Conservation (phyloP, 1,140 invertebrate genomes). For the Steinernema khuongi region DNA sequence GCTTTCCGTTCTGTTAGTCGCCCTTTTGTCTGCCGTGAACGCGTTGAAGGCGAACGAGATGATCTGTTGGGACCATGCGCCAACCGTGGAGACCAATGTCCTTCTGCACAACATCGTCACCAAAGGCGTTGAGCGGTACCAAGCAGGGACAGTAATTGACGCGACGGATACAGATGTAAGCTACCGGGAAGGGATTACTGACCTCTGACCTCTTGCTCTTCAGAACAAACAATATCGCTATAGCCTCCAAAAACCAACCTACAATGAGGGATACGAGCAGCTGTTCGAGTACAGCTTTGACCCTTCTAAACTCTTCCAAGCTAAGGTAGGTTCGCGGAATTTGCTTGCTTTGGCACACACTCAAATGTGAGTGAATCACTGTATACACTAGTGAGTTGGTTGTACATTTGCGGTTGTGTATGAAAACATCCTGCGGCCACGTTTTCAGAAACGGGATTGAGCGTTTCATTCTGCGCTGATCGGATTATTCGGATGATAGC, state of each 20-base stretch:
- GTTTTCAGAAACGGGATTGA: not conserved
- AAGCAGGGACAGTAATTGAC: not conserved
- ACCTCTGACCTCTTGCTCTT: not conserved
- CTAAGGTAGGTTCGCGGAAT: too few species aligned
- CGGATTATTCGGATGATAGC: not conserved
- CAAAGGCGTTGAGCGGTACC: not conserved
- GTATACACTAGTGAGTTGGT: too few species aligned
- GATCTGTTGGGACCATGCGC: constrained; percentile 3
- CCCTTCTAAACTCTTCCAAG: not conserved
- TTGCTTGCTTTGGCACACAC: too few species aligned
- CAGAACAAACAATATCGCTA: not conserved
- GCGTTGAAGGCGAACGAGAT: not conserved
- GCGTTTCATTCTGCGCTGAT: not conserved
- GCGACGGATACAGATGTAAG: not conserved
- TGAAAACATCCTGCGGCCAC: not conserved
- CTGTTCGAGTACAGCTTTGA: not conserved
- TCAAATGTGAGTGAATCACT: not conserved
- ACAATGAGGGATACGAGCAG: not conserved
- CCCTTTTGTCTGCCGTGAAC: not conserved
- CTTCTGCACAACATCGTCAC: not conserved
- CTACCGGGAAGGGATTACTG: not conserved
- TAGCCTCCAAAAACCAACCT: not conserved
- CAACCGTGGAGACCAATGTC: not conserved
- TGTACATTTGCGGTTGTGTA: too few species aligned
- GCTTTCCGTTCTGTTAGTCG: not conserved